Evolutionary conservation across 1,140 invertebrate species (phyloP).

Genomic region (Cecropterus lyciades): DNA sequence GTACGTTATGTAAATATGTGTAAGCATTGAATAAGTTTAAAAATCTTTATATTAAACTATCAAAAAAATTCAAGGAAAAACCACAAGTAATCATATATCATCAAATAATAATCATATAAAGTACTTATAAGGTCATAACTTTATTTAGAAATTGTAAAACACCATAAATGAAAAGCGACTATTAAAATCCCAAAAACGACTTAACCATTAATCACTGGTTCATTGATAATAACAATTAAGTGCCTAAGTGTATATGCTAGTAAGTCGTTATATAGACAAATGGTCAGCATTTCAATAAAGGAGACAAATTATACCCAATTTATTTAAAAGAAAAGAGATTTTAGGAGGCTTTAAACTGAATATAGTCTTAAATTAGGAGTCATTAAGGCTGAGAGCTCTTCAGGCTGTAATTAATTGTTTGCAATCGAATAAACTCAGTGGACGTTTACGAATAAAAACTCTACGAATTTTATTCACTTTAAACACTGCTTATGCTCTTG

Average conservation of each 20-base stretch:
- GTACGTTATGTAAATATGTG: no score
- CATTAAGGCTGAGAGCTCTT: constrained; percentile 45
- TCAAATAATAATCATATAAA: no score
- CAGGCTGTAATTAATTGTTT: constrained; percentile 40
- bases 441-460: constrained; percentile 18
- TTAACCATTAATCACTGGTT: no score
- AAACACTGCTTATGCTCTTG: neutral
- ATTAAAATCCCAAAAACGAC: no score
- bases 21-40: no score
- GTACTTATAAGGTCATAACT: no score
- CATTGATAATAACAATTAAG: neutral
- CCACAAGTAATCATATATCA: no score
- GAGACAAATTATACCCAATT: constrained; percentile 46
- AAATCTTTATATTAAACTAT: no score
- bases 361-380: constrained; percentile 49
- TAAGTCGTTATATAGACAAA: neutral
- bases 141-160: no score
- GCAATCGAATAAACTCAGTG: constrained; percentile 36
- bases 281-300: constrained; percentile 30
- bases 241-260: neutral
- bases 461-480: neutral
- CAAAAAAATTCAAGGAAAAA: no score
- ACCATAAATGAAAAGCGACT: no score
- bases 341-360: constrained; percentile 40
- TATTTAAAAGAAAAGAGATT: constrained; percentile 45